These are phyloP conservation scores for Metalampra italica DNA, from an alignment of 2,888 invertebrate species.

Conservation along the genomic window DNA sequence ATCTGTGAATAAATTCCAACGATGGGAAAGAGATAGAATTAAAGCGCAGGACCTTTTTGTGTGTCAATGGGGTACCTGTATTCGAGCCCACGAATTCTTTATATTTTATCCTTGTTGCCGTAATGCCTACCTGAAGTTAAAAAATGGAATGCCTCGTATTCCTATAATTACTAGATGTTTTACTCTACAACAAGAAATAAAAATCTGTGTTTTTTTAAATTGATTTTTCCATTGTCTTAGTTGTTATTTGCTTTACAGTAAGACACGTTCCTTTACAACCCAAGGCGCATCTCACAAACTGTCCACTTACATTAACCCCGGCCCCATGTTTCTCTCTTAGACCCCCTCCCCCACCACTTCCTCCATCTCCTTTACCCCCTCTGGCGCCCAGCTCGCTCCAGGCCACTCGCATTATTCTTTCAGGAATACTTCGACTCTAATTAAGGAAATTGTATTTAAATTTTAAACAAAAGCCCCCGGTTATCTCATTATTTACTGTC, in stretches of 20 bases:
- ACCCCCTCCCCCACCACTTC: background rate
- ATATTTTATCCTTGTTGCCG: too few relatives aligned
- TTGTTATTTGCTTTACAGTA: background rate
- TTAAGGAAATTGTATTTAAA: slow-evolving; percentile 63
- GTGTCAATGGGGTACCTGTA: too few relatives aligned
- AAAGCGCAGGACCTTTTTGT: too few relatives aligned
- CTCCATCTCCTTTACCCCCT: background rate
- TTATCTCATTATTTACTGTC: slow-evolving; percentile 40
- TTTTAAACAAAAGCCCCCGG: slow-evolving; percentile 42
- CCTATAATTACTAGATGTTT: too few relatives aligned
- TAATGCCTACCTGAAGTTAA: too few relatives aligned
- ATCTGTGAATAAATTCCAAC: background rate
- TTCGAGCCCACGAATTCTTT: too few relatives aligned
- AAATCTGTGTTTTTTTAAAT: too few relatives aligned
- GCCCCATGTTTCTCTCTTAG: slow-evolving; percentile 1
- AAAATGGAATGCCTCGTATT: too few relatives aligned
- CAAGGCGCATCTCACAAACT: slow-evolving; percentile 6
- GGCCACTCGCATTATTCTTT: slow-evolving; percentile 52
- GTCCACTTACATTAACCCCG: slow-evolving; percentile 10
- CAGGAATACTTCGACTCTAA: slow-evolving; percentile 52
- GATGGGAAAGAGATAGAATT: background rate
- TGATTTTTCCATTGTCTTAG: too few relatives aligned
- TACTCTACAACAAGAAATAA: too few relatives aligned
- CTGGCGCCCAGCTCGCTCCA: slow-evolving; percentile 16
- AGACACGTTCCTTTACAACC: background rate